phyloP scores from a whole-genome alignment of 2,113 vertebrate genomes.

The Apistogramma diplotaenia region DNA sequence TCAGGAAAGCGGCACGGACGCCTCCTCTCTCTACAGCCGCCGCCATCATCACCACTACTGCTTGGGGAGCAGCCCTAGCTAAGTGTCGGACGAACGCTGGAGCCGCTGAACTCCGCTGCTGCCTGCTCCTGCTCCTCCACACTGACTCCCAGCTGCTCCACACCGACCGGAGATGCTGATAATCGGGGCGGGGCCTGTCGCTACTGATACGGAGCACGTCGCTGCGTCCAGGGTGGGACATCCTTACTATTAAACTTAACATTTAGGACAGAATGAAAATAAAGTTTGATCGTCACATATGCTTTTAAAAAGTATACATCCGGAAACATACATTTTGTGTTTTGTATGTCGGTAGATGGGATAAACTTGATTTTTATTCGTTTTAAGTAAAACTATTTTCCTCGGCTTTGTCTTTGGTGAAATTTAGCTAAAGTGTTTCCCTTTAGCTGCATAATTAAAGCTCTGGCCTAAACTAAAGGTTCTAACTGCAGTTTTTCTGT shows the following conservation, averaged over 20 bases:
- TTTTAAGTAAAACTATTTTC: too few relatives aligned
- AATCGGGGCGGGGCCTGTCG: conserved; percentile 56
- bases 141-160: conserved; percentile 44
- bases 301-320: too few relatives aligned
- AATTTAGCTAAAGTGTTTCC: neutral
- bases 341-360: too few relatives aligned
- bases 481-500: neutral
- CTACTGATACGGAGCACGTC: conserved; percentile 37
- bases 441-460: neutral
- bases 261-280: neutral
- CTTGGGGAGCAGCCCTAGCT: conserved; percentile 70
- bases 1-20: conserved; percentile 79
- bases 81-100: conserved; percentile 68
- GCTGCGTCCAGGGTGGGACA: conserved; percentile 27
- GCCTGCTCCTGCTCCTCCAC: conserved; percentile 46
- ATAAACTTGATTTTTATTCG: too few relatives aligned
- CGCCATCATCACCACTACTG: conserved; percentile 79
- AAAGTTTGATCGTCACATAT: too few relatives aligned
- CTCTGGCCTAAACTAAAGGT: neutral
- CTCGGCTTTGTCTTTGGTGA: neutral
- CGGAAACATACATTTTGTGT: neutral
- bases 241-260: neutral
- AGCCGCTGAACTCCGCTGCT: conserved; percentile 45
- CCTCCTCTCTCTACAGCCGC: conserved; percentile 80
- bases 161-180: conserved; percentile 46